phyloP scores from a whole-genome alignment of 2,888 invertebrate genomes.

The Cephus spinipes region DNA sequence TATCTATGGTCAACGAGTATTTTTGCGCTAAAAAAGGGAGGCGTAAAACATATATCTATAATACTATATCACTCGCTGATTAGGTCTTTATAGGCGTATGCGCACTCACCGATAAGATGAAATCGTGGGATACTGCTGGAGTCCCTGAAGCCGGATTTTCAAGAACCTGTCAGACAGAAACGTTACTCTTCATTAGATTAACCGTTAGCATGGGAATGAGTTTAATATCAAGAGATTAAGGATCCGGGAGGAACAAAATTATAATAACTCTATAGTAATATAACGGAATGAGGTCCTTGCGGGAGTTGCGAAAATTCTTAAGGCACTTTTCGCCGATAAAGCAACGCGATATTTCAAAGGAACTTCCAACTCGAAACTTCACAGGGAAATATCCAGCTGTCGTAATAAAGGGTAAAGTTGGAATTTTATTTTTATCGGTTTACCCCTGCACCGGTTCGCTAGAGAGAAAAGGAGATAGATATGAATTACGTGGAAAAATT shows the following conservation, averaged over 20 bases:
- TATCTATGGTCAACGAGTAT: background rate
- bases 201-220: background rate
- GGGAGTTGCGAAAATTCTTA: background rate
- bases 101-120: background rate
- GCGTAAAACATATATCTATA: background rate
- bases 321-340: background rate
- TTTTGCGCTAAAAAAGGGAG: background rate
- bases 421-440: background rate
- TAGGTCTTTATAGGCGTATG: background rate
- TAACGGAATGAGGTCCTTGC: background rate
- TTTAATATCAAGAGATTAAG: background rate
- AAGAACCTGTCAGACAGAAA: background rate
- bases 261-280: background rate
- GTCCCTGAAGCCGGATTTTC: background rate
- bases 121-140: background rate
- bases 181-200: slow-evolving; percentile 3
- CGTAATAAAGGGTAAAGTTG: background rate
- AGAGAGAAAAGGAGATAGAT: background rate
- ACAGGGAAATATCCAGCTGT: background rate
- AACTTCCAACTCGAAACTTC: background rate
- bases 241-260: background rate
- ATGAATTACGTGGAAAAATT: background rate
- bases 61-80: background rate
- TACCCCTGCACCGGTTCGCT: background rate
- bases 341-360: background rate